phyloP scores from a whole-genome alignment of 2,888 invertebrate genomes.

The Pterobdella sp. region DNA sequence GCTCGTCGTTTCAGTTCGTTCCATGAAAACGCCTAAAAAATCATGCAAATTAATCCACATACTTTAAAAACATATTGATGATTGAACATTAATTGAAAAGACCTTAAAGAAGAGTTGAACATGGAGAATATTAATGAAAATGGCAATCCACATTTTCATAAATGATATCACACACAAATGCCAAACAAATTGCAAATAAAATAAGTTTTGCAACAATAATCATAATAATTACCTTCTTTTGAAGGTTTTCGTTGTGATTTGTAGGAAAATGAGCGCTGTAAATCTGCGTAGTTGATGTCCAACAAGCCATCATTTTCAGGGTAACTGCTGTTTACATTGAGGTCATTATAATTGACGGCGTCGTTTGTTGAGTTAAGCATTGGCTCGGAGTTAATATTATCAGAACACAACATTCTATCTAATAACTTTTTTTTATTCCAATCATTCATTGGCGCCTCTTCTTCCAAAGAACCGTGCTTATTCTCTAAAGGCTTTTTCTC shows the following conservation, averaged over 20 bases:
- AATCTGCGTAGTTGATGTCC: constrained; percentile 11
- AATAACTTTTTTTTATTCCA: not conserved
- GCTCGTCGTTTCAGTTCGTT: too few relatives aligned
- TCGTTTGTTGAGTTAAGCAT: not conserved
- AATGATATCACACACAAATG: not conserved
- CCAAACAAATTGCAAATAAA: not conserved
- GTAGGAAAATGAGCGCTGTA: constrained; percentile 28
- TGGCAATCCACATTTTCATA: not conserved
- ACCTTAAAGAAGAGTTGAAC: not conserved
- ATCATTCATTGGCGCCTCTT: not conserved
- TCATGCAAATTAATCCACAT: too few relatives aligned
- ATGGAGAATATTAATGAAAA: not conserved
- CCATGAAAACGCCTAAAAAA: too few relatives aligned
- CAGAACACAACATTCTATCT: not conserved
- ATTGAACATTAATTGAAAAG: not conserved
- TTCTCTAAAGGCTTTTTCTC: not conserved
- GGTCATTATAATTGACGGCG: not conserved
- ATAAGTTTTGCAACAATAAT: not conserved
- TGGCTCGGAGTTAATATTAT: not conserved
- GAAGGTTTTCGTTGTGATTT: constrained; percentile 11
- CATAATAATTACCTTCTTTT: constrained; percentile 16
- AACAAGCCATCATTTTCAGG: not conserved
- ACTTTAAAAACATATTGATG: too few relatives aligned
- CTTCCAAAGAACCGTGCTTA: not conserved
- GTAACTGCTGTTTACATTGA: not conserved